Evolutionary conservation across 2,888 invertebrate genomes (phyloP).

Genomic region (Conomelus anceps): DNA sequence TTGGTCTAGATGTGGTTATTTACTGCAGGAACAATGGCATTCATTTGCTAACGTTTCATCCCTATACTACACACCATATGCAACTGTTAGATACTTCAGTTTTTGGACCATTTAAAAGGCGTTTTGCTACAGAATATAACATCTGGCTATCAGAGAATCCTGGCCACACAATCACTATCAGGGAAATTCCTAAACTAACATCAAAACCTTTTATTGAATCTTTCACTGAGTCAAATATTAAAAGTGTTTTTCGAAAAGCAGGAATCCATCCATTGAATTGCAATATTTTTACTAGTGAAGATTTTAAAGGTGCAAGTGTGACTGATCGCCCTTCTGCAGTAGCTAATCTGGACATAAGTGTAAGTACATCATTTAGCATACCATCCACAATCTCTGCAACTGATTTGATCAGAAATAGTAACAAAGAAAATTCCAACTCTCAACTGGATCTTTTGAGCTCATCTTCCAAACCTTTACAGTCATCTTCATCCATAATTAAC

Average conservation of each 20-base stretch:
- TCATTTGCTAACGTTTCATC: conserved; percentile 3
- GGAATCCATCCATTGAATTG: too few relatives aligned
- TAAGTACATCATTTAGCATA: background rate
- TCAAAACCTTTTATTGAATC: background rate
- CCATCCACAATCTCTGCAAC: background rate
- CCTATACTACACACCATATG: background rate
- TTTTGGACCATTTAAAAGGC: conserved; percentile 1
- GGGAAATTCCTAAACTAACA: background rate
- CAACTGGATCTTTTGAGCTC: background rate
- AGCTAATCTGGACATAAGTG: background rate
- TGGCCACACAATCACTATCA: background rate
- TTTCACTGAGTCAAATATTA: background rate
- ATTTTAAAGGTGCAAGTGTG: background rate
- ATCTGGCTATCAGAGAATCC: background rate
- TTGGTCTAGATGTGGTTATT: conserved; percentile 5
- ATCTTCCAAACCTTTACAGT: too few relatives aligned
- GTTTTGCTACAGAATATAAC: background rate
- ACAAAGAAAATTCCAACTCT: background rate
- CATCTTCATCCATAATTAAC: background rate
- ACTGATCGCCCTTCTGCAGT: background rate
- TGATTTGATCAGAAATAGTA: background rate
- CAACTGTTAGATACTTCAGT: background rate
- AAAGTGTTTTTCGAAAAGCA: too few relatives aligned
- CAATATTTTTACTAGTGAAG: background rate
- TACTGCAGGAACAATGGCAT: conserved; percentile 1